Evolutionary conservation across 2,797 vertebrate genomes (phyloP).

Genomic region (Poeciliopsis paucimaculata): DNA sequence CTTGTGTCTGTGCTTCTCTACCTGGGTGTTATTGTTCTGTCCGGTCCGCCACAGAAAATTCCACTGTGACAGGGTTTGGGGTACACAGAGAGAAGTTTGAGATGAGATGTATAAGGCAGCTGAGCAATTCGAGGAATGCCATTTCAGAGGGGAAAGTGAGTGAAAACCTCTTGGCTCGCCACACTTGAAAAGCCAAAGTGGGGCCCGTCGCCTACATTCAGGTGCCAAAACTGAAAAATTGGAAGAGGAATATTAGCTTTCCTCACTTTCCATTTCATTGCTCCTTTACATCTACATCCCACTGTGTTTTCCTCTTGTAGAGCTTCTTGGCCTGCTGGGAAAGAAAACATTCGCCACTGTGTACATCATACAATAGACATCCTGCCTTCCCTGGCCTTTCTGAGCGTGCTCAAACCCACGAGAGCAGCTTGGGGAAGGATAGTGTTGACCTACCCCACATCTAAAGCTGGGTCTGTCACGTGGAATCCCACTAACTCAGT

Average conservation of each 20-base stretch:
- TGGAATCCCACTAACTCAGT: slow-evolving; percentile 43
- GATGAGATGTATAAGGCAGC: slow-evolving; percentile 35
- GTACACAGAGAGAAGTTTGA: slow-evolving; percentile 13
- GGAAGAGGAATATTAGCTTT: slow-evolving; percentile 51
- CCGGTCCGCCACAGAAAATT: slow-evolving; percentile 50
- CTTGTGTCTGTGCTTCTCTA: slow-evolving; percentile 39
- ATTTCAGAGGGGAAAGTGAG: slow-evolving; percentile 37
- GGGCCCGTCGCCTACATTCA: slow-evolving; percentile 36
- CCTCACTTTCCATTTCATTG: slow-evolving; percentile 32
- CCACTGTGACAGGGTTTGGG: slow-evolving; percentile 44
- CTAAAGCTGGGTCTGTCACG: slow-evolving; percentile 54
- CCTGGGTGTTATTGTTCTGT: slow-evolving; percentile 41
- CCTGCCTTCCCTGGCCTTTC: slow-evolving; percentile 64
- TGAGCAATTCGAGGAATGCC: slow-evolving; percentile 75
- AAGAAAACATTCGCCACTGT: slow-evolving; percentile 73
- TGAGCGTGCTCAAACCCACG: slow-evolving; percentile 39
- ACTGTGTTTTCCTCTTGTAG: slow-evolving; percentile 50
- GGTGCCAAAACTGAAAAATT: slow-evolving; percentile 62
- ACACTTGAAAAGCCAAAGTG: slow-evolving; percentile 52
- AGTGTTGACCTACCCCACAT: slow-evolving; percentile 20
- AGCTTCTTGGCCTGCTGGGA: slow-evolving; percentile 70
- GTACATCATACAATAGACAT: slow-evolving; percentile 70
- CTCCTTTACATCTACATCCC: slow-evolving; percentile 30
- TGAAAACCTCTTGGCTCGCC: slow-evolving; percentile 43
- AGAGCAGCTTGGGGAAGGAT: slow-evolving; percentile 25